Base-by-base conservation (phyloP, 1,140 invertebrate genomes). In the Drosophila teissieri region DNA sequence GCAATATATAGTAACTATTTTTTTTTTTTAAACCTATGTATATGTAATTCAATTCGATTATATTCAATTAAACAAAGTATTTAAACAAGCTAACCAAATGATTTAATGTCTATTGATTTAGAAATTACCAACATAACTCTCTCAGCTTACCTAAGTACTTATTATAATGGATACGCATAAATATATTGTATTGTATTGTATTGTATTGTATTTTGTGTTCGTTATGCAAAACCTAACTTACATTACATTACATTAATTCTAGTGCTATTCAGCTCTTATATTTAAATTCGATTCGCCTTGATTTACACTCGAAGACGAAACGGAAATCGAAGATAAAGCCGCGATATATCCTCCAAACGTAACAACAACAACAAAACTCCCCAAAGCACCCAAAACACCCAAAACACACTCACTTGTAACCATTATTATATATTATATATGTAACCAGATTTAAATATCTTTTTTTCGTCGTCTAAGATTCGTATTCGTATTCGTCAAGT, bases 71-170 rank as follows among this genome's bases (percentile, higher is more conserved):
- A 84, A 82, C 83, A 64, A 58, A 80, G 79, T 88, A 88, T 77
- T 82, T 42, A 86, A 64, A 73, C 58, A 74, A 85, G 73, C 60
- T 85, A 85, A 85, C 73, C 67, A 86, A 85, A 86, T 85, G 84
- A 85, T 85, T 85, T 86, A 86, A 86, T 78, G 80, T 89, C 82
- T 89, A 89, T 73, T 89, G 60, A 79, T 84, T 82, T 86, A 85
- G 64, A 75, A 36, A 48, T 53, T 8, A 45, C 61, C 15, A 46
- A 37, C 54, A 52, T 61, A 57, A 64, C 52, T 70, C 64, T 70
- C 67, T 70, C 67, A 70, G 67, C 64, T 70, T 70, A 70, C 67
- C 67, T 70, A 69, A 70, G 51, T 70, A 70, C 42, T 70, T 70
- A 70, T 70, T 70, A 40, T 70, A 70, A 56, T 68, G 44, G 40